These are phyloP conservation scores for Varanus salvator DNA, from an alignment of 2,113 vertebrate species.

Conservation along the genomic window DNA sequence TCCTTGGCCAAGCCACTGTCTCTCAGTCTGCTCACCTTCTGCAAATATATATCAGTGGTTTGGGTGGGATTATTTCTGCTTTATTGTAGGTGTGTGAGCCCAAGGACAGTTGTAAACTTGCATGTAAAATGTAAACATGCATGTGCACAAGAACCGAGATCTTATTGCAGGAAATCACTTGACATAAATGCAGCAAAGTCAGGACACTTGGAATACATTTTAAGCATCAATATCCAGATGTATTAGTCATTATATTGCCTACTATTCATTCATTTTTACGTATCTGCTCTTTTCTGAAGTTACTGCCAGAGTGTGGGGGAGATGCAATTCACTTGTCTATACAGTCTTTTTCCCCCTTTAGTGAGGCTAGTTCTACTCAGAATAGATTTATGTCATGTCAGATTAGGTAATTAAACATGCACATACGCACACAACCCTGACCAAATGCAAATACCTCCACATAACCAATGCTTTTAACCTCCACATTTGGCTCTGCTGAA, in stretches of 20 bases:
- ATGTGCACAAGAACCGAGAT: neutral
- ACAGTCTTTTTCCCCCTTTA: conserved; percentile 22
- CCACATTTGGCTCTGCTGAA: neutral
- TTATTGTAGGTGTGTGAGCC: neutral
- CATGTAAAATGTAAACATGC: neutral
- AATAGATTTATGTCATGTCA: conserved; percentile 8
- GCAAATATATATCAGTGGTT: neutral
- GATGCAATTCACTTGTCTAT: conserved; percentile 37
- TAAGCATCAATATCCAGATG: neutral
- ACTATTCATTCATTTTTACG: neutral
- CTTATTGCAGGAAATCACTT: neutral
- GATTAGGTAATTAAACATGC: neutral
- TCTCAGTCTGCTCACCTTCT: neutral
- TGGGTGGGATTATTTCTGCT: neutral
- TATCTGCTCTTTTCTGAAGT: neutral
- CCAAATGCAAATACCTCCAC: conserved; percentile 21
- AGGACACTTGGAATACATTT: neutral
- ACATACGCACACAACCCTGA: neutral
- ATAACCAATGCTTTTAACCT: conserved; percentile 8
- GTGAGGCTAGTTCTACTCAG: conserved; percentile 31
- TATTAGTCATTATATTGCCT: neutral
- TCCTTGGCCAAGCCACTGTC: neutral
- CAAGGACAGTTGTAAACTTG: neutral
- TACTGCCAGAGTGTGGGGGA: neutral
- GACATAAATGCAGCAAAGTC: neutral